Evolutionary conservation across 2,888 invertebrate species (phyloP).

Genomic region (Zaprionus bogoriensis): DNA sequence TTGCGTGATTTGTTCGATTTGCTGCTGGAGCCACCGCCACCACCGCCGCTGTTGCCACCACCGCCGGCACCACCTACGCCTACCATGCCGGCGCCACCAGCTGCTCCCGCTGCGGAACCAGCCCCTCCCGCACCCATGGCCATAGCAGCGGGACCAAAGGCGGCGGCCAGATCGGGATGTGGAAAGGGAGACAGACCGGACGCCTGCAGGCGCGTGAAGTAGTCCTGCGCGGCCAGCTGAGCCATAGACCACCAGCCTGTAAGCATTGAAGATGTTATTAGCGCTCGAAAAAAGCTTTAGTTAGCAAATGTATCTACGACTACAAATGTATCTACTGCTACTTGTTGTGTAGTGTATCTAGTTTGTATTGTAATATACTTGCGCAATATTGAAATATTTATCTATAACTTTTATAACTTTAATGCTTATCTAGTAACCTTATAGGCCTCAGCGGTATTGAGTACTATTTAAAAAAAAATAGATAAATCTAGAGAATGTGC

Average conservation of each 20-base stretch:
- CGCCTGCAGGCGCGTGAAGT: conserved; percentile 91
- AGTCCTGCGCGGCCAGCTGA: conserved; percentile 94
- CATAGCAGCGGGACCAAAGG: conserved; percentile 83
- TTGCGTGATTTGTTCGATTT: conserved; percentile 82
- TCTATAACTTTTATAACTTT: too few species aligned
- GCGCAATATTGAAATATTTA: too few species aligned
- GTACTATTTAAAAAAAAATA: background rate
- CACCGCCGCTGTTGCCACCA: conserved; percentile 67
- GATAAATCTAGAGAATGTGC: conserved; percentile 12
- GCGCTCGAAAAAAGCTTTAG: too few species aligned
- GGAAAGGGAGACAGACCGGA: conserved; percentile 90
- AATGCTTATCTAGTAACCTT: too few species aligned
- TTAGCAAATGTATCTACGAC: too few species aligned
- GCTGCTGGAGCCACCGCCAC: conserved; percentile 75
- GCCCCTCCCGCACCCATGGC: conserved; percentile 74
- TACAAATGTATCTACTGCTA: too few species aligned
- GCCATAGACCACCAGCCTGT: conserved; percentile 96
- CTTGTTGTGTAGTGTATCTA: too few species aligned
- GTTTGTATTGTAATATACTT: too few species aligned
- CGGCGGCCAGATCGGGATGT: conserved; percentile 86
- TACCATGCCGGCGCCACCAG: conserved; percentile 62
- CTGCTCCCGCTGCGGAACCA: conserved; percentile 79
- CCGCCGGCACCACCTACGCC: conserved; percentile 80
- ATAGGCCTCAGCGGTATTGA: too few species aligned
- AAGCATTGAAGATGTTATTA: too few species aligned